Evolutionary conservation across 2,888 invertebrate species (phyloP), one percentile per base, ranked within the genome.

Genomic region (Graphium colonna): DNA sequence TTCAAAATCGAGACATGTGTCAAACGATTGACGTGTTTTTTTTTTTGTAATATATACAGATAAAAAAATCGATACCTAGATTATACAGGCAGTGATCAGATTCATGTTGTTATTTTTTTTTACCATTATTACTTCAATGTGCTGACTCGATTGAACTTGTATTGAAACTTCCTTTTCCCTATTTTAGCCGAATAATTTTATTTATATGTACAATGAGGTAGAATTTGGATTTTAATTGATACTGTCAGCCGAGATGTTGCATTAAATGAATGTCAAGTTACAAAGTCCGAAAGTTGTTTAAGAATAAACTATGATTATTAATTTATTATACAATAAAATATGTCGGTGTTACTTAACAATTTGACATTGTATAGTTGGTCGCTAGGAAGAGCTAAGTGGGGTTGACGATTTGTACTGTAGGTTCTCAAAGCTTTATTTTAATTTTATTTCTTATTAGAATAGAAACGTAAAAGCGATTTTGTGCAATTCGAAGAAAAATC

Each of bases 161-260:
- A 63, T 65, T 64, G 66, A 74, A 1, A 75, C 68, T 65, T 69
- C 68, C 73, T 63, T 61, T 72, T 72, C 78, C 82, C 21, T 84
- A 83, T 64, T 81, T 79, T 82, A 85, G 82, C 81, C 82, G 81
- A 87, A 82, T 79, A 33, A 53, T 73, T 65, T 59, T 73, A 72
- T 54, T 60, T 66, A 68, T 85, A 87, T 85, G 71, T 87, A 88
- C 86, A 89, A 83, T 87, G 88, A 89, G 88, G 88, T 87, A 89
- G 88, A 83, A 80, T 72, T 68, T 61, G 83, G 85, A 85, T 71
- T 65, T 58, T 61, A 61, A 68, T 13, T 73, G 73, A 78, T 78
- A 80, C 82, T 76, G 77, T 79, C 77, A 77, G 79, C 77, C 79
- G 71, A 72, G 64, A 73, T 68, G 42, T 61, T 65, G 43, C 12